Evolutionary conservation across 2,888 invertebrate species (phyloP).

Genomic region (Caenorhabditis zanzibari): DNA sequence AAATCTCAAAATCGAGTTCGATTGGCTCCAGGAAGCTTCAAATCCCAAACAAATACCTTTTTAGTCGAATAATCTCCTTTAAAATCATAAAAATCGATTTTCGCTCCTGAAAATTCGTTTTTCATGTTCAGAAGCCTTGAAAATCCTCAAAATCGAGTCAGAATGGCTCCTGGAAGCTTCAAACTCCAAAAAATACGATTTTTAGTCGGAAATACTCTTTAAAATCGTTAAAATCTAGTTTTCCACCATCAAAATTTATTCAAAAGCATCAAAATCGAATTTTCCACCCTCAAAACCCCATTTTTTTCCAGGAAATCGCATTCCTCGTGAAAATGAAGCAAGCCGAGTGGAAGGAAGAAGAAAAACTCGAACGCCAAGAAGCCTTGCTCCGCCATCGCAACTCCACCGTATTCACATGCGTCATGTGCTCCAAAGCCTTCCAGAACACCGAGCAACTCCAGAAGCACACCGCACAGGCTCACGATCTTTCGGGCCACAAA

Average conservation of each 20-base stretch:
- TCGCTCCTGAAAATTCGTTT: background rate
- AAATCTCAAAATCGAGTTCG: too few relatives aligned
- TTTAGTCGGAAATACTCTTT: too few relatives aligned
- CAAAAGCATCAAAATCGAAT: too few relatives aligned
- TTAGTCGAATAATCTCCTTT: background rate
- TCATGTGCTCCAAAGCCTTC: constrained; percentile 56
- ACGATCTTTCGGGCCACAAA: constrained; percentile 24
- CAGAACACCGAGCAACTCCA: constrained; percentile 18
- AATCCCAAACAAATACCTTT: background rate
- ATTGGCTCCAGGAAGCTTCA: background rate
- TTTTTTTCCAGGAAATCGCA: constrained; percentile 36
- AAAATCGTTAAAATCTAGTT: too few relatives aligned
- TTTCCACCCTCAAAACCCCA: background rate
- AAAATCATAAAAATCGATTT: background rate
- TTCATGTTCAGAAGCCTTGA: too few relatives aligned
- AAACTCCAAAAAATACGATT: too few relatives aligned
- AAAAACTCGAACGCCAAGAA: constrained; percentile 4
- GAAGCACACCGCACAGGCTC: constrained; percentile 15
- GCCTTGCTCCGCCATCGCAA: background rate
- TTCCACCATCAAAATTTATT: too few relatives aligned
- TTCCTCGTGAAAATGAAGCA: background rate
- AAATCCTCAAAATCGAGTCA: too few relatives aligned
- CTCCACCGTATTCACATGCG: constrained; percentile 30
- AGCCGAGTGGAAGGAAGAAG: constrained; percentile 16
- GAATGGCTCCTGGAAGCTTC: too few relatives aligned